Evolutionary conservation across 2,113 vertebrate genomes (phyloP), one percentile per base, ranked within the genome.

Genomic region (Toxotes jaculatrix): DNA sequence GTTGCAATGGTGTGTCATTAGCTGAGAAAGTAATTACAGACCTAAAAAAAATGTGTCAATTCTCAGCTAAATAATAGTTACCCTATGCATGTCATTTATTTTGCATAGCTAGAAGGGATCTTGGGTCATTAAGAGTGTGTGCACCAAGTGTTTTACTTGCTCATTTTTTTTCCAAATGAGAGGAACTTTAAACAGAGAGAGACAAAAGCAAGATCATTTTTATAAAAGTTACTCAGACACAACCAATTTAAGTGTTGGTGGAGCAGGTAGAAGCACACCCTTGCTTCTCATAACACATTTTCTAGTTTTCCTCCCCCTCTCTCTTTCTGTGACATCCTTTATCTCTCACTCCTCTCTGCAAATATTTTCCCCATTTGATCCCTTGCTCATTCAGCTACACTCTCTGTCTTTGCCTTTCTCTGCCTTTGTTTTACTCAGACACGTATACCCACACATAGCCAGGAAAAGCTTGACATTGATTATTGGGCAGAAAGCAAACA

Each of bases 361-460:
- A 79, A 88, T 74, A 82, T 78, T 84, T 65, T 64, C 56, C 65
- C 61, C 56, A 72, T 73, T 87, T 85, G 79, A 90, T 88, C 42
- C n/a, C 40, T 78, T 7, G 8, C 64, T 74, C 70, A 61, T 69
- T 68, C 60, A 70, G 38, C 7, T 27, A 1, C 6, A 3, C 42
- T 68, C 16, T 34, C 70, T 80, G 8, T 63, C 63, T 64, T 43
- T 62, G 32, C 55, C 75, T 74, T 51, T 62, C 40, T 61, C 47
- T 59, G 3, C 23, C 45, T 80, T 67, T 88, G 63, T 90, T 79
- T 71, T n/a, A 67, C 60, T 74, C 60, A 16, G 51, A 49, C n/a
- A 21, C 7, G 4, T 47, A 3, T 72, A 40, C 40, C 34, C 47
- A 64, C 74, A 82, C 71, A 67, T n/a, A 59, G 16, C 38, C 70